Evolutionary conservation across 2,797 vertebrate genomes (phyloP), one percentile per base, ranked within the genome.

Genomic region (Diplodus sargus): DNA sequence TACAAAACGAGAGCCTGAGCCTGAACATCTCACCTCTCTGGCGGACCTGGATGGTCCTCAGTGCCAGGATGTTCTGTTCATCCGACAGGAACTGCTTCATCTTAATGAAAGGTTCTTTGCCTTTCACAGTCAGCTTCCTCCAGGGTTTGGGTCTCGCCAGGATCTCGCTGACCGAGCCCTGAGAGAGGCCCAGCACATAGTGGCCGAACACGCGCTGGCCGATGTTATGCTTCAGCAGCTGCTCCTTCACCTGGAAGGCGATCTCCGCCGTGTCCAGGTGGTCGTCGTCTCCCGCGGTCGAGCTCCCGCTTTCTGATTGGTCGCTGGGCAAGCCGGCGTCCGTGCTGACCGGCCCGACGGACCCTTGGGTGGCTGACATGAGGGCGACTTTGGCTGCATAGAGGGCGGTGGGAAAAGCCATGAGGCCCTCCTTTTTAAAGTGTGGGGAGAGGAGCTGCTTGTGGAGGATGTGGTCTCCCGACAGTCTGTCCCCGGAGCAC

Each of bases 51-150:
- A 99, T 99, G 78, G 98, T 99, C 90, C 98, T 94, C 48, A 99
- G 95, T 1, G 98, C 98, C 90, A 99, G 93, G 86, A 99, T 98
- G 60, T 99, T 99, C 95, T 99, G 98, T 62, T 99, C 98, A 0
- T 99, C 98, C 0, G 98, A 98, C 51, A 99, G 95, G 93, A 99
- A 99, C 94, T 99, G 98, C 94, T 97, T 99, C 98, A 99, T 99
- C 93, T 99, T 99, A 89, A 98, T 96, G 87, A 99, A 99, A 0
- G 98, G 98, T 82, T 99, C 98, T 91, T 99, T 99, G 74, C 98
- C 98, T 92, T 99, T 99, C 81, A 99, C 97, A 0, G 98, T 99
- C 89, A 99, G 96, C 94, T 99, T 99, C 92, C 97, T 96, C 98
- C 98, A 99, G 81, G 98, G 98, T 90, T 99, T 99, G 91, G 98